Percentiles rank a stretch among this genome's conserved stretches.
Conservation (phyloP, 2,888 invertebrate species). For the Troglohyphantes excavatus region DNA sequence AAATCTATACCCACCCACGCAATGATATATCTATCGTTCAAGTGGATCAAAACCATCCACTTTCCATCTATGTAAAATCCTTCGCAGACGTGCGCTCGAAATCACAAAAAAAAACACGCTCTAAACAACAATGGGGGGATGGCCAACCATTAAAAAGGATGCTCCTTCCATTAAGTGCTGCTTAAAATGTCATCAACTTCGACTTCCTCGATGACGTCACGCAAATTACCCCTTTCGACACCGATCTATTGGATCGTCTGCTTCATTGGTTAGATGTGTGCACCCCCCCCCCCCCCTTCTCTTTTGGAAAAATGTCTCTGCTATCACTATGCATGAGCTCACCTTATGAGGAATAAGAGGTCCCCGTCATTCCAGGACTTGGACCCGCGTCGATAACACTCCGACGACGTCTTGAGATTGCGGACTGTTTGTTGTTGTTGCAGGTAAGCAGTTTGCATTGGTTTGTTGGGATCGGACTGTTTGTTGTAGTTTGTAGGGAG, state of each 20-base stretch:
- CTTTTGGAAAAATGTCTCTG: background rate
- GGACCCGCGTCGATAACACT: conserved; percentile 18
- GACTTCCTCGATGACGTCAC: conserved; percentile 69
- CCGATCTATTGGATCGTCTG: conserved; percentile 47
- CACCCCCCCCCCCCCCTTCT: background rate
- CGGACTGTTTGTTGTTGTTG: background rate
- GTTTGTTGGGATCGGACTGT: background rate
- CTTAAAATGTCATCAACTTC: conserved; percentile 71
- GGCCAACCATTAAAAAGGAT: conserved; percentile 50
- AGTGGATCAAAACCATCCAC: too few relatives aligned
- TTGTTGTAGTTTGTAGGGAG: background rate
- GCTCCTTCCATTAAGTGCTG: conserved; percentile 51
- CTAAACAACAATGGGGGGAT: background rate
- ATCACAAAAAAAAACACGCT: background rate
- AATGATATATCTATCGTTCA: too few relatives aligned
- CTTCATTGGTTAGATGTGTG: conserved; percentile 55
- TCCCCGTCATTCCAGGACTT: conserved; percentile 10
- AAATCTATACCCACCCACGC: too few relatives aligned
- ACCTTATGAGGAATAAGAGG: conserved; percentile 14
- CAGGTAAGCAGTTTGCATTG: conserved; percentile 11
- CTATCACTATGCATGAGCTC: conserved; percentile 38
- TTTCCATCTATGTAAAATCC: background rate
- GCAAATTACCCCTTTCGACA: conserved; percentile 73
- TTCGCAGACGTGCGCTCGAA: background rate
- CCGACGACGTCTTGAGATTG: background rate